Conservation (phyloP, 2,797 vertebrate genomes). For the Allenopithecus nigroviridis region DNA sequence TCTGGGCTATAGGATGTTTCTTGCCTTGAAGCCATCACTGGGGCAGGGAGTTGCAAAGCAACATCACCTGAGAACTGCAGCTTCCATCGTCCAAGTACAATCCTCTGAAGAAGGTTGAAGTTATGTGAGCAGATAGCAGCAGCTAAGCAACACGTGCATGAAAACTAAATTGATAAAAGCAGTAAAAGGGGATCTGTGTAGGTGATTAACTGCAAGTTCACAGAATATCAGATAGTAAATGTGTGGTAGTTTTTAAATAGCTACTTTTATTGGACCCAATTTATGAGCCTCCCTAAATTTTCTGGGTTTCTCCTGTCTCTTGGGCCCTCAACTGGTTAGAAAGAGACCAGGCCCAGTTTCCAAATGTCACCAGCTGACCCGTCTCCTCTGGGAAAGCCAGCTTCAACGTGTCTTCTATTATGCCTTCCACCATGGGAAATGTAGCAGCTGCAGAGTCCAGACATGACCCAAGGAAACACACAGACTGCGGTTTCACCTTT, state of each 20-base stretch:
- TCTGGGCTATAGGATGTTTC: not conserved
- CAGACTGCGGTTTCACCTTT: not conserved
- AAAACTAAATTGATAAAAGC: not conserved
- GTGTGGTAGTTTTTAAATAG: not conserved
- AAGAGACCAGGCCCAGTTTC: not conserved
- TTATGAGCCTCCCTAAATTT: not conserved
- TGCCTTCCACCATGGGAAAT: not conserved
- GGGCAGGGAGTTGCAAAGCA: not conserved
- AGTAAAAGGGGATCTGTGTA: not conserved
- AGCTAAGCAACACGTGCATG: not conserved
- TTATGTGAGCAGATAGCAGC: not conserved
- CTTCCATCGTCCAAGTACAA: not conserved
- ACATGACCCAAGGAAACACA: not conserved
- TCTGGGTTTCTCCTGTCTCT: not conserved
- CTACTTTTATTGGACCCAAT: not conserved
- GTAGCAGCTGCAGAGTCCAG: not conserved
- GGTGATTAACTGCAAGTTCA: slow-evolving; percentile 21
- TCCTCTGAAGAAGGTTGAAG: not conserved
- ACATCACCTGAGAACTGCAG: not conserved
- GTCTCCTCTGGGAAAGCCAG: not conserved
- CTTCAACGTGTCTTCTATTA: not conserved
- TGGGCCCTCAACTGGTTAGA: not conserved
- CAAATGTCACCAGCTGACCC: not conserved
- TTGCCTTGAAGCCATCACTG: not conserved
- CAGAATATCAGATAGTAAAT: not conserved